phyloP scores from a whole-genome alignment of 2,113 vertebrate genomes.

The Struthidea cinerea region DNA sequence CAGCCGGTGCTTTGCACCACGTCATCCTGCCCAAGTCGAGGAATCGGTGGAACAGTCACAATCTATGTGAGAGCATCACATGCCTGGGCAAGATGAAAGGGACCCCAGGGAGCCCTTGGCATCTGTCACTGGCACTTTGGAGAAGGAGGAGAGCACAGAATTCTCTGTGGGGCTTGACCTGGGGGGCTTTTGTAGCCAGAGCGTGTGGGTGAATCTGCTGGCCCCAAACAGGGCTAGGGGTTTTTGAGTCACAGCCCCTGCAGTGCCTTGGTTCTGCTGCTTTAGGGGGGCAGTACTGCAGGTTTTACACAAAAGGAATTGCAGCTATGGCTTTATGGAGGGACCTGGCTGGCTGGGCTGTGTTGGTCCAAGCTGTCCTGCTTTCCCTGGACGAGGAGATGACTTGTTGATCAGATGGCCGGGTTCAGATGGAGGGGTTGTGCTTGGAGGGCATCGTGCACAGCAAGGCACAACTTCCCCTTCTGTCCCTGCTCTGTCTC shows the following conservation, averaged over 20 bases:
- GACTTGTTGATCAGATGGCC: not conserved
- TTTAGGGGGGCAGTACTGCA: not conserved
- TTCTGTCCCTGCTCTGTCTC: not conserved
- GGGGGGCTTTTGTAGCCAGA: not conserved
- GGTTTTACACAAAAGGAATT: not conserved
- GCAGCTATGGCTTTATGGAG: not conserved
- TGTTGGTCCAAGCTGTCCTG: not conserved
- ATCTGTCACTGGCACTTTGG: not conserved
- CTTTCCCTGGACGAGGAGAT: not conserved
- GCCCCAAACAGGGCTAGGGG: fast-evolving
- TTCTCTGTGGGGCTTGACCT: not conserved
- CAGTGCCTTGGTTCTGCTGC: not conserved
- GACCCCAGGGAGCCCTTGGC: not conserved
- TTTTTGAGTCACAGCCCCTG: not conserved
- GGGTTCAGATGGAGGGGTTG: not conserved
- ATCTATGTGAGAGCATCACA: not conserved
- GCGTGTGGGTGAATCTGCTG: fast-evolving
- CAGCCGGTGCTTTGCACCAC: not conserved
- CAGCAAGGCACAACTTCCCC: not conserved
- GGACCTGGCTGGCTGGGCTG: not conserved
- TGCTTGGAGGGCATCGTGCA: not conserved
- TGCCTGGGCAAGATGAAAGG: not conserved
- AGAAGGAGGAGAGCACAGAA: not conserved
- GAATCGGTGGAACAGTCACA: not conserved
- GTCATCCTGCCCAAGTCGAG: not conserved